Percentiles rank a stretch among this genome's conserved stretches.
phyloP scores from a whole-genome alignment of 2,113 vertebrate genomes.

The Vulpes lagopus region DNA sequence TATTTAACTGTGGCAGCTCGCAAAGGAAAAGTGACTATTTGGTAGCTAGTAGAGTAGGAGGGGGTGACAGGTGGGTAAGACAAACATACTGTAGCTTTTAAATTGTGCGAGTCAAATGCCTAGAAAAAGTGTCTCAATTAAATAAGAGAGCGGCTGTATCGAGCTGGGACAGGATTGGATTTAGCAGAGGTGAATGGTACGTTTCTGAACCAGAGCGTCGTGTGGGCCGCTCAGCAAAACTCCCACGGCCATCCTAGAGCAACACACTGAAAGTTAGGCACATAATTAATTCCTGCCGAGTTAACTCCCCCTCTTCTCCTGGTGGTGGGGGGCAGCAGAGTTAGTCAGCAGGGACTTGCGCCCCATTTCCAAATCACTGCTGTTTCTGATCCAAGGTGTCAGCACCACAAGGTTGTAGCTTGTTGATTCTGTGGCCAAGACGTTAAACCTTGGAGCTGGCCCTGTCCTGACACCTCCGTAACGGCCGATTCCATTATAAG shows the following conservation, averaged over 20 bases:
- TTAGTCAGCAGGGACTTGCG: neutral
- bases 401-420: neutral
- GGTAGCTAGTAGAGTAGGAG: neutral
- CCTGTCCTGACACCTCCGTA: neutral
- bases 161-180: neutral
- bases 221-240: neutral
- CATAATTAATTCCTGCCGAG: neutral
- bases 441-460: neutral
- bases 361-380: conserved; percentile 1
- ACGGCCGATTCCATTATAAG: neutral
- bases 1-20: neutral
- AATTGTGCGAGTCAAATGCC: conserved; percentile 14
- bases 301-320: neutral
- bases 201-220: neutral
- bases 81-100: conserved; percentile 13
- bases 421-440: conserved; percentile 4
- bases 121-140: neutral
- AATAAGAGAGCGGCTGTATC: neutral
- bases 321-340: neutral
- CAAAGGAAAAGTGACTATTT: neutral
- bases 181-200: neutral
- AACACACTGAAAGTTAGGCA: neutral
- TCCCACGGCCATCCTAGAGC: neutral
- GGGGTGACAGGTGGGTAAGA: neutral
- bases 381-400: neutral